Evolutionary conservation across 1,140 invertebrate species (phyloP).

Genomic region (Temnothorax nylanderi): DNA sequence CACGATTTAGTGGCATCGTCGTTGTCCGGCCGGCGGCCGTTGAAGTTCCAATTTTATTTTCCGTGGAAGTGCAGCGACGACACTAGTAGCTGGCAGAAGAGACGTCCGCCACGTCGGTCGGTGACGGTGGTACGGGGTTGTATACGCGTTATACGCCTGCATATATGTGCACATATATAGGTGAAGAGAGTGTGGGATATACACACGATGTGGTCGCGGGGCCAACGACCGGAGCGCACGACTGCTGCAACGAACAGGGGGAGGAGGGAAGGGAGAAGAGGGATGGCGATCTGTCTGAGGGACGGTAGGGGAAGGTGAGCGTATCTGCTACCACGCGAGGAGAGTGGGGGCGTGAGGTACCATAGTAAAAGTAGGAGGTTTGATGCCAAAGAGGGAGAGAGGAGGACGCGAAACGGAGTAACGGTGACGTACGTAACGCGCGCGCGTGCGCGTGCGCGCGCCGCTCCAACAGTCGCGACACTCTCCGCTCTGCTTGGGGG

Average conservation of each 20-base stretch:
- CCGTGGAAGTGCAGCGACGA: slow-evolving; percentile 22
- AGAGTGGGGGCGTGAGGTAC: slow-evolving; percentile 44
- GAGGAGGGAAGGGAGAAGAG: slow-evolving; percentile 33
- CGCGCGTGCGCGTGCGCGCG: slow-evolving; percentile 78
- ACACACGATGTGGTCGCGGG: slow-evolving; percentile 79
- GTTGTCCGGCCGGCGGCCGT: not conserved
- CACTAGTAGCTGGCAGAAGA: not conserved
- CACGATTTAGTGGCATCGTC: slow-evolving; percentile 5
- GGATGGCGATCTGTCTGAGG: slow-evolving; percentile 42
- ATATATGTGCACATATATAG: slow-evolving; percentile 46
- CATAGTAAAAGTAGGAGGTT: slow-evolving; percentile 53
- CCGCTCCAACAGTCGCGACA: slow-evolving; percentile 65
- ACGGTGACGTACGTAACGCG: slow-evolving; percentile 84
- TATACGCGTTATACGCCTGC: slow-evolving; percentile 49
- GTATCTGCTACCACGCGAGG: slow-evolving; percentile 65
- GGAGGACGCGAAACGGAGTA: slow-evolving; percentile 81
- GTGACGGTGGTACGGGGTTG: slow-evolving; percentile 24
- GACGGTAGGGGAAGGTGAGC: slow-evolving; percentile 66
- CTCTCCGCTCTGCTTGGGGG: slow-evolving; percentile 76
- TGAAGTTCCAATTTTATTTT: slow-evolving; percentile 47
- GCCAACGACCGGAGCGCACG: slow-evolving; percentile 84
- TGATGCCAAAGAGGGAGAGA: slow-evolving; percentile 63
- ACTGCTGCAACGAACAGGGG: slow-evolving; percentile 60
- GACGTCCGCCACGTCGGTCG: slow-evolving; percentile 27
- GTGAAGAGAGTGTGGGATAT: slow-evolving; percentile 78